These are phyloP conservation scores for Mesopsocus fuscifrons DNA, from an alignment of 2,888 invertebrate genomes.

Conservation along the genomic window DNA sequence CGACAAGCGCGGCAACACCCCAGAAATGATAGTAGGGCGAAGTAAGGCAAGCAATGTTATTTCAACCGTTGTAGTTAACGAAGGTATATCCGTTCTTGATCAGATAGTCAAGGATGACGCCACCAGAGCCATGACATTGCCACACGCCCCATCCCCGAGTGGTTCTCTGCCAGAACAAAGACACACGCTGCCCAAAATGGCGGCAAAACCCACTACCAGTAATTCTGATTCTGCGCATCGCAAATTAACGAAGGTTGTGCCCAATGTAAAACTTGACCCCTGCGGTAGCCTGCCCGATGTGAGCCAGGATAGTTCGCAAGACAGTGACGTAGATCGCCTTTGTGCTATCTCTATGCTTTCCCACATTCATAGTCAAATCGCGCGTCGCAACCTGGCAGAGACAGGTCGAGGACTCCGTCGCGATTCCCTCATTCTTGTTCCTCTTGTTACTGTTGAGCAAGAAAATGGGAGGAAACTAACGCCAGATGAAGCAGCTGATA, in stretches of 20 bases:
- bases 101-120: not conserved
- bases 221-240: not conserved
- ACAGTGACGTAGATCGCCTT: constrained; percentile 3
- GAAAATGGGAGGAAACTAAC: not conserved
- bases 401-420: not conserved
- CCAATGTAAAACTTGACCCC: not conserved
- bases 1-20: constrained; percentile 3
- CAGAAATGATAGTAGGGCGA: constrained; percentile 3
- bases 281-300: not conserved
- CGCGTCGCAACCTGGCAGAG: not conserved
- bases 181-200: constrained; percentile 1
- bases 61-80: constrained; percentile 1
- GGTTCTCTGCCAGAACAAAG: not conserved
- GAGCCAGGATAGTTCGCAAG: constrained; percentile 7
- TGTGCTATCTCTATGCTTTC: not conserved
- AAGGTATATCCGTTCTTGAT: constrained; percentile 4
- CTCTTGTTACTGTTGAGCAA: not conserved
- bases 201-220: not conserved
- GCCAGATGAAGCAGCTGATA: constrained; percentile 13
- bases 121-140: not conserved
- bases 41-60: not conserved
- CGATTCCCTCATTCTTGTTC: not conserved
- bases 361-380: constrained; percentile 6
- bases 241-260: constrained; percentile 5
- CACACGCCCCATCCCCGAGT: not conserved